These are phyloP conservation scores for Sminthopsis crassicaudata DNA, from an alignment of 2,113 vertebrate species.

Conservation along the genomic window DNA sequence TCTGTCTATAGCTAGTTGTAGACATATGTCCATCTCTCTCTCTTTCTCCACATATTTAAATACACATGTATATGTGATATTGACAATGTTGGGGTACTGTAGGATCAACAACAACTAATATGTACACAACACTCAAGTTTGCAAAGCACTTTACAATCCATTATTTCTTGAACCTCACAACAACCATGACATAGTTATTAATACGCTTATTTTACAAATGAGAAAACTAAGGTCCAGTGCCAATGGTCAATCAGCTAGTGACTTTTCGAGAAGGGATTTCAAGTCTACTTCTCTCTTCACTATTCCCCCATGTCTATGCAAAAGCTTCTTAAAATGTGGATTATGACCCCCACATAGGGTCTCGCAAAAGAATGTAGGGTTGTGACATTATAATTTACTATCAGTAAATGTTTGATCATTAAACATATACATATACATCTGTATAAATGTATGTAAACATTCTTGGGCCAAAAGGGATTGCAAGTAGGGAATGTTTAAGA, in stretches of 20 bases:
- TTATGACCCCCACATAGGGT: no score
- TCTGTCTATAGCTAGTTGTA: neutral
- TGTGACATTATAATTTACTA: no score
- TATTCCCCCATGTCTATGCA: neutral
- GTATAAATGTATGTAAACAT: no score
- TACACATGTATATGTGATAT: neutral
- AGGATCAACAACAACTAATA: neutral
- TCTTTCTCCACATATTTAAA: neutral
- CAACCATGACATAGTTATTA: neutral
- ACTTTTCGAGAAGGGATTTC: neutral
- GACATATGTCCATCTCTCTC: neutral
- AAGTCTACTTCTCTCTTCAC: neutral
- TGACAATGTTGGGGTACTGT: neutral
- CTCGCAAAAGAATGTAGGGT: no score
- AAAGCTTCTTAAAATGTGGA: no score
- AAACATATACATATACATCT: no score
- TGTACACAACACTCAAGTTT: neutral
- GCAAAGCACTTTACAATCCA: neutral
- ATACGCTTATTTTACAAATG: neutral
- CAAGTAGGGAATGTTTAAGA: no score
- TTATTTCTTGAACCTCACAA: neutral
- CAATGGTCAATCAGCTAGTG: neutral
- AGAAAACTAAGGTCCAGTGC: neutral
- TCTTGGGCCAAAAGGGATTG: no score
- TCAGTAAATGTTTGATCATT: no score